phyloP scores from a whole-genome alignment of 2,888 invertebrate species.

The Athrips mouffetella region DNA sequence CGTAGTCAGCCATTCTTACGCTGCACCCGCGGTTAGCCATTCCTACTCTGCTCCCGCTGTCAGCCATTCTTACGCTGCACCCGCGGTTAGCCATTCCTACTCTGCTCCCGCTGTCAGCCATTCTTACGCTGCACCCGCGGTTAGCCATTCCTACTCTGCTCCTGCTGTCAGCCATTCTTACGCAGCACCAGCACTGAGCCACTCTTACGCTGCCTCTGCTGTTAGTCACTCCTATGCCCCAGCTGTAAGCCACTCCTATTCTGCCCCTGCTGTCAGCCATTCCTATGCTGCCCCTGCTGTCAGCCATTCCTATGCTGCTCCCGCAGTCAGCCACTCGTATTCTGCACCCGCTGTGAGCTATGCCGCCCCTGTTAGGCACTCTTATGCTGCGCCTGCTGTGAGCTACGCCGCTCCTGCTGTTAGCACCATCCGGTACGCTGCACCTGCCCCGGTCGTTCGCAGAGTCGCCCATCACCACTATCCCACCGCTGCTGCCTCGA shows the following conservation, averaged over 20 bases:
- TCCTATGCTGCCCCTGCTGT: constrained; percentile 15
- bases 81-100: constrained; percentile 12
- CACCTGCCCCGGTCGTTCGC: constrained; percentile 13
- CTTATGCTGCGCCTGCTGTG: constrained; percentile 10
- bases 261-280: constrained; percentile 15
- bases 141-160: constrained; percentile 12
- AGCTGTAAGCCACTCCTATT: constrained; percentile 1
- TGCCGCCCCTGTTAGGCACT: constrained; percentile 17
- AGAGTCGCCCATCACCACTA: constrained; percentile 18
- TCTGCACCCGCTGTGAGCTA: constrained; percentile 13
- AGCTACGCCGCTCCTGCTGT: constrained; percentile 17
- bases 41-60: constrained; percentile 18
- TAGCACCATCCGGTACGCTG: constrained; percentile 2
- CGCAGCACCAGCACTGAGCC: constrained; percentile 14
- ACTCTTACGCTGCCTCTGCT: constrained; percentile 8
- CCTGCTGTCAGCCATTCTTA: constrained; percentile 10
- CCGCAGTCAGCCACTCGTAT: constrained; percentile 10
- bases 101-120: constrained; percentile 14
- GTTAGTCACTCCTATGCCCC: constrained; percentile 12
- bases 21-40: constrained; percentile 6
- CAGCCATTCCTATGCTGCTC: constrained; percentile 18
- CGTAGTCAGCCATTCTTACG: constrained; percentile 8
- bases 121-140: constrained; percentile 2
- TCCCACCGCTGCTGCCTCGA: constrained; percentile 4
- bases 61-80: constrained; percentile 9